phyloP scores from a whole-genome alignment of 2,888 invertebrate species.

The Eilema griseolum region DNA sequence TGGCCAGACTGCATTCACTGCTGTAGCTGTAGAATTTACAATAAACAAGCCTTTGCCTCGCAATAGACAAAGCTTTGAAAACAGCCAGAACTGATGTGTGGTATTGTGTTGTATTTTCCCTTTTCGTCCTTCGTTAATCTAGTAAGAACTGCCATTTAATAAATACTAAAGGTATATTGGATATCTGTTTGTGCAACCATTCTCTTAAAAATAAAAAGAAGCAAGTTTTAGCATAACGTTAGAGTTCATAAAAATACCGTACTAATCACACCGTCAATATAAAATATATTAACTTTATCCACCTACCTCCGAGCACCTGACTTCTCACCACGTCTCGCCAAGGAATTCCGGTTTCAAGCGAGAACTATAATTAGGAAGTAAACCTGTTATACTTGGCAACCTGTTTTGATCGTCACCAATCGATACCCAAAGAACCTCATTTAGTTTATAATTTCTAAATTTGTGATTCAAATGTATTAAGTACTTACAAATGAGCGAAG shows the following conservation, averaged over 20 bases:
- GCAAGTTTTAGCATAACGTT: background rate
- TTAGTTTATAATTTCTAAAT: constrained; percentile 4
- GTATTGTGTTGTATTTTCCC: too few relatives aligned
- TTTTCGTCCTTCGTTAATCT: too few relatives aligned
- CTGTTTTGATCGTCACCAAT: background rate
- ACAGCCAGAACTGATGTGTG: too few relatives aligned
- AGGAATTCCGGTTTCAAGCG: background rate
- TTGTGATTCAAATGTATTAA: background rate
- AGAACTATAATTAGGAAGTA: background rate
- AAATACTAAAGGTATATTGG: too few relatives aligned
- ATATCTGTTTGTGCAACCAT: too few relatives aligned
- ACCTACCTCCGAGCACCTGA: background rate
- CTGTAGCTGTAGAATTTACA: too few relatives aligned
- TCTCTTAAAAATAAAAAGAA: too few relatives aligned
- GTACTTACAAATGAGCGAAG: background rate
- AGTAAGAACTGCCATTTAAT: too few relatives aligned
- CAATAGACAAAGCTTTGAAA: too few relatives aligned
- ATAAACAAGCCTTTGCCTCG: too few relatives aligned
- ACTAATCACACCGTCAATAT: background rate
- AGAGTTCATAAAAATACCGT: background rate
- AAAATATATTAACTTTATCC: background rate
- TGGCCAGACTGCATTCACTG: too few relatives aligned
- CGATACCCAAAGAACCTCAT: background rate
- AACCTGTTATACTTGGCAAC: constrained; percentile 1
- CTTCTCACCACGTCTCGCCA: background rate